Evolutionary conservation across 1,140 invertebrate genomes (phyloP).

Genomic region (Amphibalanus amphitrite): DNA sequence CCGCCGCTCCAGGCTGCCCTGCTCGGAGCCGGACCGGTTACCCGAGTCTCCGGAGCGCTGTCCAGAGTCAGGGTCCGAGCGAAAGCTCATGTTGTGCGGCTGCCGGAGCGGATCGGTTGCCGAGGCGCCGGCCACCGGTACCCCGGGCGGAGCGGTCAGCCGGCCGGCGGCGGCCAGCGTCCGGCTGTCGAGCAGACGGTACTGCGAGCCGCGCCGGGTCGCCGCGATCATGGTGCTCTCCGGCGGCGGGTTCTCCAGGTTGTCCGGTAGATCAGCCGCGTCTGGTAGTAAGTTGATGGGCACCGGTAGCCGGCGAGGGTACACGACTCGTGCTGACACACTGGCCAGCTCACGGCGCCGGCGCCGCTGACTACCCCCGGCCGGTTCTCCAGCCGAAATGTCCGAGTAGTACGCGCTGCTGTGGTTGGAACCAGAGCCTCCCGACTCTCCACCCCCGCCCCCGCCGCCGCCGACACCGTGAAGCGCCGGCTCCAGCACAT

Average conservation of each 20-base stretch:
- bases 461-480: too few species aligned
- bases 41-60: too few species aligned
- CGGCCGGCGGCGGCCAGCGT: not conserved
- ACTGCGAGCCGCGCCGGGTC: not conserved
- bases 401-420: too few species aligned
- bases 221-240: conserved; percentile 5
- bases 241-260: not conserved
- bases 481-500: conserved; percentile 19
- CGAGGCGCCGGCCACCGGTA: conserved; percentile 4
- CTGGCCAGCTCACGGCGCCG: conserved; percentile 2
- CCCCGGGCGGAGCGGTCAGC: conserved; percentile 1
- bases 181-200: too few species aligned
- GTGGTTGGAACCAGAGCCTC: conserved; percentile 13
- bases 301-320: conserved; percentile 9
- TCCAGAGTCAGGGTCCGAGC: not conserved
- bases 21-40: too few species aligned
- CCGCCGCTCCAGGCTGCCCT: conserved; percentile 6
- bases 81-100: conserved; percentile 4
- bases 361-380: conserved; percentile 9
- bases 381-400: conserved; percentile 2
- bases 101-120: conserved; percentile 7
- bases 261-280: conserved; percentile 8
- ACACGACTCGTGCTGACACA: conserved; percentile 7
- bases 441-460: conserved; percentile 15
- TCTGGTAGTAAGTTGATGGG: conserved; percentile 12